These are phyloP conservation scores for Cerastis rubricosa DNA, from an alignment of 2,888 invertebrate genomes.

Conservation along the genomic window DNA sequence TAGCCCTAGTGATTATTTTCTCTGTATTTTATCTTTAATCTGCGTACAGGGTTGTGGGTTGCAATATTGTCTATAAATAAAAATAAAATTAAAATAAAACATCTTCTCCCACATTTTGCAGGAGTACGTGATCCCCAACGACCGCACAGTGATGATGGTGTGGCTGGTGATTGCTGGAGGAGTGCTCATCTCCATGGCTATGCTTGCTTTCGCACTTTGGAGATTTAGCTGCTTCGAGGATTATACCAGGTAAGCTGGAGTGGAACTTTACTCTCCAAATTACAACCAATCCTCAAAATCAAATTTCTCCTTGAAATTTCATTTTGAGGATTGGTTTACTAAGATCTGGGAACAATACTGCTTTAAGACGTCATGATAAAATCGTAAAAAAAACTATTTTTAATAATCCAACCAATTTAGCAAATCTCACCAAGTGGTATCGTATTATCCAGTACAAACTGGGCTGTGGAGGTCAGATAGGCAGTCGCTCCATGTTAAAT, in stretches of 20 bases:
- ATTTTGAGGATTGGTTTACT: not conserved
- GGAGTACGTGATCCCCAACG: constrained; percentile 83
- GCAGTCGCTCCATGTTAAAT: too few species aligned
- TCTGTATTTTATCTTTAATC: too few species aligned
- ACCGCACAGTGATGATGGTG: constrained; percentile 74
- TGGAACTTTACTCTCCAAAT: not conserved
- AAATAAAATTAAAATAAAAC: too few species aligned
- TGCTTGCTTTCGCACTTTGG: constrained; percentile 85
- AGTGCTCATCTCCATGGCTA: constrained; percentile 78
- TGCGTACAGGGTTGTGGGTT: too few species aligned
- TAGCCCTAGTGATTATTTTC: too few species aligned
- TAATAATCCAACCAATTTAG: not conserved
- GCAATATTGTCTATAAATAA: too few species aligned
- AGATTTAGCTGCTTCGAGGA: constrained; percentile 85
- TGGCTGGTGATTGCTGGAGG: constrained; percentile 84
- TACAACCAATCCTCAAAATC: too few species aligned
- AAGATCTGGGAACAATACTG: not conserved
- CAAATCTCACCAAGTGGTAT: not conserved
- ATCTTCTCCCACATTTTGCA: constrained; percentile 68
- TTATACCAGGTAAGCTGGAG: constrained; percentile 80
- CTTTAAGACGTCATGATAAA: too few species aligned
- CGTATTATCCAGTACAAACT: too few species aligned
- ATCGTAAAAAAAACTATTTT: not conserved
- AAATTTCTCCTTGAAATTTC: not conserved
- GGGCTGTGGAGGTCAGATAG: too few species aligned